Conservation (phyloP, 2,888 invertebrate species). For the Latrodectus elegans region DNA sequence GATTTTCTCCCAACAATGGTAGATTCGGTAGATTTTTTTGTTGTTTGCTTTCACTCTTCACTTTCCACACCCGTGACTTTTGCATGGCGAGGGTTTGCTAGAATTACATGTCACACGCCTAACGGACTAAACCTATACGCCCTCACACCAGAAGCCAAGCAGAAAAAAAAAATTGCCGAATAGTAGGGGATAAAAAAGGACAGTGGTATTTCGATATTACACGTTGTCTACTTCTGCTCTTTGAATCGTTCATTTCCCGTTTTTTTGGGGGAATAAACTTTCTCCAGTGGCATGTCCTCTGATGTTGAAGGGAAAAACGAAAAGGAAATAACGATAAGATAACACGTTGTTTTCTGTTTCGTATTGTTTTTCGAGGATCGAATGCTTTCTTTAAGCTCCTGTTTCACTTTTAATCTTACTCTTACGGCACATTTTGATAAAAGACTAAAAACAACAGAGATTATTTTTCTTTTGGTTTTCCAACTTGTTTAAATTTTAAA, state of each 20-base stretch:
- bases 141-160: neutral
- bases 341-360: neutral
- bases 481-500: too few relatives aligned
- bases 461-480: too few relatives aligned
- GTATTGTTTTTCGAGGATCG: neutral
- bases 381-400: too few relatives aligned
- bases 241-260: neutral
- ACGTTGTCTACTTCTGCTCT: constrained; percentile 3
- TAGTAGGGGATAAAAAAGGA: neutral
- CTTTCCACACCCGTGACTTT: constrained; percentile 58
- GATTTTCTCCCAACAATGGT: constrained; percentile 51
- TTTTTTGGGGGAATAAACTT: neutral
- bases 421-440: too few relatives aligned
- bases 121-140: constrained; percentile 28
- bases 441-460: too few relatives aligned
- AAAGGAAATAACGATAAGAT: neutral
- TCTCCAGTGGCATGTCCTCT: constrained; percentile 3
- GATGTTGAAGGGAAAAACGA: constrained; percentile 15
- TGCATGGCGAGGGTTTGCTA: constrained; percentile 37
- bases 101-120: constrained; percentile 60
- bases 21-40: constrained; percentile 26
- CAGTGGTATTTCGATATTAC: constrained; percentile 48
- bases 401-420: too few relatives aligned
- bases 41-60: constrained; percentile 34
- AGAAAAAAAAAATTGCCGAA: neutral